Evolutionary conservation across 2,888 invertebrate species (phyloP).

Genomic region (Hemaris fuciformis): DNA sequence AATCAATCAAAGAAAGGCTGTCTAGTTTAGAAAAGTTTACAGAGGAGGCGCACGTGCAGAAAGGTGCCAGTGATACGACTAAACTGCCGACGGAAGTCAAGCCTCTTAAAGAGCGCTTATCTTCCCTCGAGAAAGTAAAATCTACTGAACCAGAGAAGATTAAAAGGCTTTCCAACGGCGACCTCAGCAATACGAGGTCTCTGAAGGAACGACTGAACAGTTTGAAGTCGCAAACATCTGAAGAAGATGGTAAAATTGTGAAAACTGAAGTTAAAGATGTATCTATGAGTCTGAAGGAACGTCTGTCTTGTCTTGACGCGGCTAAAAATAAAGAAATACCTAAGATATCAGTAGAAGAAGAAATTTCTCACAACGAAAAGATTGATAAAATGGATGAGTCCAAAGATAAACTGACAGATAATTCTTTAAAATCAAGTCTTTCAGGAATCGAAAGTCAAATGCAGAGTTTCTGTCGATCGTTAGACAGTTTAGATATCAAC

Average conservation of each 20-base stretch:
- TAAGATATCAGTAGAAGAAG: slow-evolving; percentile 68
- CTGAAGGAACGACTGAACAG: slow-evolving; percentile 75
- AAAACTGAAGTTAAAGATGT: slow-evolving; percentile 74
- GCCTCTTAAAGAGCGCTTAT: slow-evolving; percentile 84
- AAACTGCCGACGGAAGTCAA: slow-evolving; percentile 82
- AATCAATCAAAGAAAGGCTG: slow-evolving; percentile 87
- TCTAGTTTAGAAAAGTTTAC: slow-evolving; percentile 85
- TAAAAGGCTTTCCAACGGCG: slow-evolving; percentile 71
- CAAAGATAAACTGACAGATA: slow-evolving; percentile 54
- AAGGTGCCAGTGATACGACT: slow-evolving; percentile 69
- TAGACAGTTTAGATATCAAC: slow-evolving; percentile 84
- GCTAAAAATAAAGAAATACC: slow-evolving; percentile 75
- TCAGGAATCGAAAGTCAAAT: slow-evolving; percentile 79
- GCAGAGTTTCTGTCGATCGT: slow-evolving; percentile 83
- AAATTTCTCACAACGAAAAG: slow-evolving; percentile 50
- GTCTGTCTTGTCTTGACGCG: slow-evolving; percentile 75
- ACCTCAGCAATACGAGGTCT: slow-evolving; percentile 65
- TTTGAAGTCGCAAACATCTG: slow-evolving; percentile 69
- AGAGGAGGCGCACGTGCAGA: slow-evolving; percentile 75
- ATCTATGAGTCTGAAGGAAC: slow-evolving; percentile 79
- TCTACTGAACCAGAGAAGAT: slow-evolving; percentile 70
- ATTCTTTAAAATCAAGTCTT: slow-evolving; percentile 61
- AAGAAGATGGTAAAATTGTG: slow-evolving; percentile 61
- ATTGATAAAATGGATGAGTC: slow-evolving; percentile 45
- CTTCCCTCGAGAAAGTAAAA: slow-evolving; percentile 83